Evolutionary conservation across 2,888 invertebrate species (phyloP).

Genomic region (Aphrophora alni): DNA sequence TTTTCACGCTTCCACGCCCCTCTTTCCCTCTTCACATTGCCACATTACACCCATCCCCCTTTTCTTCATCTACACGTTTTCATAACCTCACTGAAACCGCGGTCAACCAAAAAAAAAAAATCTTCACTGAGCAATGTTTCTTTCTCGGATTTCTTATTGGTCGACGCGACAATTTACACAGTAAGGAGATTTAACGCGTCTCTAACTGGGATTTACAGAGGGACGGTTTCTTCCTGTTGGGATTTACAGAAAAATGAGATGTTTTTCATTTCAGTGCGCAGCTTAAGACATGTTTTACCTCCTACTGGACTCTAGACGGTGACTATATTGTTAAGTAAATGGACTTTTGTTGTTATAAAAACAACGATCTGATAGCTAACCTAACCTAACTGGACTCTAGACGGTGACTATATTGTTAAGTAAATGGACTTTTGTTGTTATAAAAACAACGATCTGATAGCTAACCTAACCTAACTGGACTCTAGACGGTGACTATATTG

Average conservation of each 20-base stretch:
- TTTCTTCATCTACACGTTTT: constrained; percentile 31
- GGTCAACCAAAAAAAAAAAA: background rate
- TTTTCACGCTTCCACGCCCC: constrained; percentile 42
- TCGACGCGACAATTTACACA: background rate
- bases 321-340: no score
- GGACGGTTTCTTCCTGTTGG: background rate
- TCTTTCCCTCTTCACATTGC: constrained; percentile 35
- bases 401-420: no score
- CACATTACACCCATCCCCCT: constrained; percentile 35
- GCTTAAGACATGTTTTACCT: no score
- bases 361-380: no score
- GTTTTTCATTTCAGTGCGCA: background rate
- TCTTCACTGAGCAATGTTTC: background rate
- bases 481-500: no score
- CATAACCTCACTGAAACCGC: background rate
- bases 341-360: no score
- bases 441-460: no score
- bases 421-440: no score
- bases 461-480: no score
- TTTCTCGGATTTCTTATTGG: background rate
- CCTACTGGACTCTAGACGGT: no score
- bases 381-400: no score
- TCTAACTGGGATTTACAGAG: background rate
- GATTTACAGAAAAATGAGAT: background rate
- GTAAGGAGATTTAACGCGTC: background rate